Percentiles rank a stretch among this genome's conserved stretches.
Evolutionary conservation across 2,113 vertebrate genomes (phyloP).

Genomic region (Megaptera novaeangliae): DNA sequence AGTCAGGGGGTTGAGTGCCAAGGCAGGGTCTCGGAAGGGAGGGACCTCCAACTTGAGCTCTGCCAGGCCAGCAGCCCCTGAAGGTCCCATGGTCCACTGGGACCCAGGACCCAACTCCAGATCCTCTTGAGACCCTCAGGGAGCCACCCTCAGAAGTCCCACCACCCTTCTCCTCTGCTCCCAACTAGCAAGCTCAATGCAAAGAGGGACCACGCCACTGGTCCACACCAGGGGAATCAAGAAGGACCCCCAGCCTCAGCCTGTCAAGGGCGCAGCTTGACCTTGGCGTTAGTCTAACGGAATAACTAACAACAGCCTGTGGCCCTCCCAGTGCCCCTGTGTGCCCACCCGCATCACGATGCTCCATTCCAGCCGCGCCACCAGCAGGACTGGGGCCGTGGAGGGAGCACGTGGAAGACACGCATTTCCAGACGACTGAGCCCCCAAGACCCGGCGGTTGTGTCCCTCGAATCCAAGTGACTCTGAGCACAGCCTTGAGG

Average conservation of each 20-base stretch:
- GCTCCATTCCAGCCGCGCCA: rapidly evolving
- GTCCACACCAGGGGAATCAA: background rate
- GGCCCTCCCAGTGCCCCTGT: background rate
- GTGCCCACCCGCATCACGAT: rapidly evolving
- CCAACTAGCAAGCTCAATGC: too few relatives aligned
- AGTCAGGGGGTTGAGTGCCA: background rate
- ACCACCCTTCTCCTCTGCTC: rapidly evolving
- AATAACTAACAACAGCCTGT: background rate
- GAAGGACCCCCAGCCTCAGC: background rate
- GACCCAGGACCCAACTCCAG: background rate
- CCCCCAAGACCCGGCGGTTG: rapidly evolving
- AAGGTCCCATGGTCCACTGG: background rate
- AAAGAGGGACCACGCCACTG: rapidly evolving
- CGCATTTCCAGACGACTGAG: background rate
- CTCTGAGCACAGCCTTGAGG: background rate
- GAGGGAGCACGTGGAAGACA: rapidly evolving
- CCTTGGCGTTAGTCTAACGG: background rate
- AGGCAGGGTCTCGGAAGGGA: background rate
- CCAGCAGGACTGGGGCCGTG: background rate
- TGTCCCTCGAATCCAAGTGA: background rate
- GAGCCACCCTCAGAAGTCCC: background rate
- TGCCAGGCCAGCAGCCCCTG: background rate
- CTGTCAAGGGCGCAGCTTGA: background rate
- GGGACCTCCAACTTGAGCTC: rapidly evolving
- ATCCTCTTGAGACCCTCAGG: rapidly evolving